Percentiles rank a stretch among this genome's conserved stretches.
Evolutionary conservation across 2,113 vertebrate genomes (phyloP).

Genomic region (Daubentonia madagascariensis): DNA sequence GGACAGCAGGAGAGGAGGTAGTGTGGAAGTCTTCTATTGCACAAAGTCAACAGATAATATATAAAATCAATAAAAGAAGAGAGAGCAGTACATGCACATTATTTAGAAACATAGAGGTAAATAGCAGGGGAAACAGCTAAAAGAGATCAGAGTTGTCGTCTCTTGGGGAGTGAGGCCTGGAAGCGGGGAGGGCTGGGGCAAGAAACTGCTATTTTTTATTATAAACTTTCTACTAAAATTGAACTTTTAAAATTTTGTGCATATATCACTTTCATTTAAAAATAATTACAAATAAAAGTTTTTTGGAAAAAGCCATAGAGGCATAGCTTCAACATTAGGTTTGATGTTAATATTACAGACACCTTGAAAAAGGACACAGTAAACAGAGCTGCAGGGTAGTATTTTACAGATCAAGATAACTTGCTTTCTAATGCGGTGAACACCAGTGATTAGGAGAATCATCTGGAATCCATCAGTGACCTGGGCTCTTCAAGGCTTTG

Average conservation of each 20-base stretch:
- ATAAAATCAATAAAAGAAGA: not conserved
- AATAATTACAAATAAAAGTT: not conserved
- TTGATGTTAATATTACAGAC: not conserved
- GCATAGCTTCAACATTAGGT: not conserved
- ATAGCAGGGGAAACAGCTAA: not conserved
- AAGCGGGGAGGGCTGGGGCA: too few species aligned
- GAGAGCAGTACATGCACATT: not conserved
- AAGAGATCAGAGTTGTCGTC: not conserved
- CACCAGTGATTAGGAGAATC: not conserved
- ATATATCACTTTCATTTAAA: not conserved
- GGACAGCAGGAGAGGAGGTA: not conserved
- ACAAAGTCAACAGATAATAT: not conserved
- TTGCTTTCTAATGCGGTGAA: not conserved
- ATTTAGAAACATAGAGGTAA: not conserved
- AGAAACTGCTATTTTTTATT: not conserved
- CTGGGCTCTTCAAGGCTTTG: not conserved
- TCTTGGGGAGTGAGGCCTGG: not conserved
- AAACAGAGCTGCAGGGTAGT: not conserved
- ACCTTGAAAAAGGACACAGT: not conserved
- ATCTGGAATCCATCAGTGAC: slow-evolving; percentile 30
- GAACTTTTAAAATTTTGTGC: not conserved
- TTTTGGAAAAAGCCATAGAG: not conserved
- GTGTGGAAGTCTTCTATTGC: not conserved
- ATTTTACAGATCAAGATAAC: slow-evolving; percentile 14
- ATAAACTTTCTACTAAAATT: not conserved